Conservation (phyloP, 2,113 vertebrate genomes). For the Euleptes europaea region DNA sequence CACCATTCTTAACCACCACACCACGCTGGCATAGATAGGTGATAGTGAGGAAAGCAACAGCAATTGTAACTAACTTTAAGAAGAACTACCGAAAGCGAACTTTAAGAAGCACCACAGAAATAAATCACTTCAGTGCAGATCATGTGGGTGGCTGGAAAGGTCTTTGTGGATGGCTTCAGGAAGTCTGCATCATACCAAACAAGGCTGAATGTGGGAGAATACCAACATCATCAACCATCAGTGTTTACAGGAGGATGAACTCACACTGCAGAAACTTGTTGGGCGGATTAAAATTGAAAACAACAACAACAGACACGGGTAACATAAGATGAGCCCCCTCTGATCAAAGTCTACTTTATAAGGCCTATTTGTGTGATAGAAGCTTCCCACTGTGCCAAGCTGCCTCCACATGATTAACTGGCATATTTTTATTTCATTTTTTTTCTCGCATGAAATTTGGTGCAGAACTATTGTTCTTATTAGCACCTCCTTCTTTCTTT, state of each 20-base stretch:
- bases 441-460: background rate
- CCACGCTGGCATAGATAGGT: background rate
- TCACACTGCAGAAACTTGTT: background rate
- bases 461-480: background rate
- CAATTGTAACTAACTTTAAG: too few species aligned
- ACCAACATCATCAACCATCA: background rate
- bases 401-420: background rate
- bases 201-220: background rate
- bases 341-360: background rate
- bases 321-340: background rate
- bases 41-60: background rate
- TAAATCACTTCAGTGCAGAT: background rate
- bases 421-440: too few species aligned
- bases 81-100: background rate
- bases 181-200: background rate
- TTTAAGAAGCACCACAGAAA: background rate
- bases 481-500: too few species aligned
- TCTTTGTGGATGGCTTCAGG: background rate
- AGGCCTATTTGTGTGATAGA: background rate
- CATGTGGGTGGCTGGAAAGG: fast-evolving
- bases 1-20: too few species aligned
- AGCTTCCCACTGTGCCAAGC: background rate
- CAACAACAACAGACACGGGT: fast-evolving
- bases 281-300: background rate
- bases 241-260: fast-evolving